A percentile compares a stretch with the other conserved stretches of the same genome.
phyloP scores from a whole-genome alignment of 37 sponge, comb jelly and placozoan genomes.

The Geodia barretti region DNA sequence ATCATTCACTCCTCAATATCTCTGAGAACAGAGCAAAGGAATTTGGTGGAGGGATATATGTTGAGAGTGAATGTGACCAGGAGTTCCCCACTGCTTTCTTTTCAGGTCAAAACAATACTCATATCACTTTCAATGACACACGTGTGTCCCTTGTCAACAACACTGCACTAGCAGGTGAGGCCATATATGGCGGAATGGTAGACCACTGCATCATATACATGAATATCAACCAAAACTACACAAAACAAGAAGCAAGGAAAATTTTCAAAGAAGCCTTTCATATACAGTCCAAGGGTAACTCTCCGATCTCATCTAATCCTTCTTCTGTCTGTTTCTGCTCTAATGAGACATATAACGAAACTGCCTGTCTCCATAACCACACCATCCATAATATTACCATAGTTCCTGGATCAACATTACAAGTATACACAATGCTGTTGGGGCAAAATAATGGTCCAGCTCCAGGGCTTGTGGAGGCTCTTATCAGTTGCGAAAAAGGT shows the following conservation, averaged over 20 bases:
- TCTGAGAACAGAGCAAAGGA: not conserved
- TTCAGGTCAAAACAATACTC: not conserved
- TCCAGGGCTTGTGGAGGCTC: not conserved
- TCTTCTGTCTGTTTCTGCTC: conserved; percentile 11
- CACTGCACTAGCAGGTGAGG: not conserved
- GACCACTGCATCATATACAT: not conserved
- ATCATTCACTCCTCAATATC: not conserved
- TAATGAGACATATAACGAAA: not conserved
- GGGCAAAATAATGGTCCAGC: conserved; percentile 2
- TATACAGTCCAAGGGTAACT: no score
- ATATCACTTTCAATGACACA: no score
- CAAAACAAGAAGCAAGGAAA: not conserved
- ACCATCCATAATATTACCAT: not conserved
- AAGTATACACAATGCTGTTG: not conserved
- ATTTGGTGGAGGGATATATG: not conserved
- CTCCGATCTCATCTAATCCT: conserved; percentile 16
- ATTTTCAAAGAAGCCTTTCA: not conserved
- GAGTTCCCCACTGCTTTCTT: not conserved
- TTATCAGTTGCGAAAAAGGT: not conserved
- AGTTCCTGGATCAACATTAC: not conserved
- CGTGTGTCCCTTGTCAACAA: not conserved
- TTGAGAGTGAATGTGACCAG: not conserved
- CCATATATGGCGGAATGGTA: not conserved
- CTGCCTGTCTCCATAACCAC: no score
- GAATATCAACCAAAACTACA: not conserved